These are phyloP conservation scores for Tipula helvola DNA, from an alignment of 2,888 invertebrate genomes.

Conservation along the genomic window DNA sequence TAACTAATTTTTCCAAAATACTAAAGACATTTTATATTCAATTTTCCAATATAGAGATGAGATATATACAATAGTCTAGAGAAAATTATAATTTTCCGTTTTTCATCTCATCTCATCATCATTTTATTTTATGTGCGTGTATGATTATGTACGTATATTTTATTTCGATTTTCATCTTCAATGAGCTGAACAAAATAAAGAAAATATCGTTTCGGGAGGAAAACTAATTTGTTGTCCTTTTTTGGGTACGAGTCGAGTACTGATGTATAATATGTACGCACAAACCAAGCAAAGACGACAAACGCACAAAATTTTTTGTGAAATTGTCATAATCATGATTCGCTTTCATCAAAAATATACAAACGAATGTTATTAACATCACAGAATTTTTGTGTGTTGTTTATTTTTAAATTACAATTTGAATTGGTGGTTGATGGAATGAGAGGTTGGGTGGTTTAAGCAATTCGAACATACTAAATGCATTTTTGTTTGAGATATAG, in stretches of 20 bases:
- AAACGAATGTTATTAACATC: background rate
- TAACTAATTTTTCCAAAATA: background rate
- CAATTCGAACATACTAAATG: background rate
- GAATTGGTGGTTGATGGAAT: background rate
- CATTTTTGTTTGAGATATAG: background rate
- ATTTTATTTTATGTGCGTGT: background rate
- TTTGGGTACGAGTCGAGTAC: background rate
- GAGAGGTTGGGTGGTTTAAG: background rate
- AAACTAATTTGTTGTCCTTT: background rate
- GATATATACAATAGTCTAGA: too few relatives aligned
- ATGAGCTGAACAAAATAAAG: background rate
- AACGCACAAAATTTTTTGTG: background rate
- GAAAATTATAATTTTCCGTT: background rate
- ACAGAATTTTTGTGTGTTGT: background rate
- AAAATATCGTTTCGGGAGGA: background rate
- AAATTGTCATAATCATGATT: background rate
- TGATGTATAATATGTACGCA: background rate
- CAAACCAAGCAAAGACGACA: background rate
- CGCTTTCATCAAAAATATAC: background rate
- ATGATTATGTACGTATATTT: background rate
- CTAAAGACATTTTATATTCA: background rate
- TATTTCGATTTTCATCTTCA: slow-evolving; percentile 6
- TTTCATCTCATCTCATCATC: background rate
- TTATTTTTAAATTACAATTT: background rate
- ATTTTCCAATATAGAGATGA: background rate